These are phyloP conservation scores for Pseudomyrmex flavicornis DNA, from an alignment of 1,140 invertebrate genomes.

Conservation along the genomic window DNA sequence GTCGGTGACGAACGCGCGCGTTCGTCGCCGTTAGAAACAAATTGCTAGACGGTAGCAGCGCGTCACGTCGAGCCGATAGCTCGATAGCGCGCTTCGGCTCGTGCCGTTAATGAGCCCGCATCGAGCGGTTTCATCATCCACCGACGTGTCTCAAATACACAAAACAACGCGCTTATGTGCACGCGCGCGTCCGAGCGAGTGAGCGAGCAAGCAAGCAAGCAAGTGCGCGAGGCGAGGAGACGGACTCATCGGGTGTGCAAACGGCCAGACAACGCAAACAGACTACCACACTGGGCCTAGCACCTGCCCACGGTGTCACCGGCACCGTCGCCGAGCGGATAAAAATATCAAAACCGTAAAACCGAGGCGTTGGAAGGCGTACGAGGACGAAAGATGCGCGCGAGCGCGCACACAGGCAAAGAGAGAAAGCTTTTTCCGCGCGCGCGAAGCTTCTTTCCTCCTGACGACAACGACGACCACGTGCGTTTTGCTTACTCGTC, in stretches of 20 bases:
- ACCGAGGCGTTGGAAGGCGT: conserved; percentile 18
- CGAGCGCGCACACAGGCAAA: background rate
- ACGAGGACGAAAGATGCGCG: background rate
- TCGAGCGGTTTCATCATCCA: conserved; percentile 69
- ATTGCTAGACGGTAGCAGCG: conserved; percentile 51
- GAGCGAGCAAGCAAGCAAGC: background rate
- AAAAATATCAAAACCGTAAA: conserved; percentile 71
- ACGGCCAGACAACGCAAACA: conserved; percentile 76
- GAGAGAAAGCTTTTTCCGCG: background rate
- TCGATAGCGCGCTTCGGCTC: conserved; percentile 80
- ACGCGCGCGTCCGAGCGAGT: background rate
- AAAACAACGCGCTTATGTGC: conserved; percentile 66
- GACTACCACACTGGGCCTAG: conserved; percentile 79
- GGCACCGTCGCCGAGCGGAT: conserved; percentile 51
- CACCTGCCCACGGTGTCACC: conserved; percentile 76
- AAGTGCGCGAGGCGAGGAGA: no score
- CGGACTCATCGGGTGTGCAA: conserved; percentile 58
- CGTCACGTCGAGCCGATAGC: conserved; percentile 62
- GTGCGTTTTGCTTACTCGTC: background rate
- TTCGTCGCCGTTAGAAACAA: conserved; percentile 64
- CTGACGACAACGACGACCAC: background rate
- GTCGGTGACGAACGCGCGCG: conserved; percentile 10
- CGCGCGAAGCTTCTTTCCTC: conserved; percentile 18
- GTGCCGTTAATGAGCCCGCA: conserved; percentile 85
- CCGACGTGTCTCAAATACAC: conserved; percentile 83